A percentile compares a stretch with the other conserved stretches of the same genome.
Evolutionary conservation across 2,888 invertebrate species (phyloP).

Genomic region (Cheilosia vernalis): DNA sequence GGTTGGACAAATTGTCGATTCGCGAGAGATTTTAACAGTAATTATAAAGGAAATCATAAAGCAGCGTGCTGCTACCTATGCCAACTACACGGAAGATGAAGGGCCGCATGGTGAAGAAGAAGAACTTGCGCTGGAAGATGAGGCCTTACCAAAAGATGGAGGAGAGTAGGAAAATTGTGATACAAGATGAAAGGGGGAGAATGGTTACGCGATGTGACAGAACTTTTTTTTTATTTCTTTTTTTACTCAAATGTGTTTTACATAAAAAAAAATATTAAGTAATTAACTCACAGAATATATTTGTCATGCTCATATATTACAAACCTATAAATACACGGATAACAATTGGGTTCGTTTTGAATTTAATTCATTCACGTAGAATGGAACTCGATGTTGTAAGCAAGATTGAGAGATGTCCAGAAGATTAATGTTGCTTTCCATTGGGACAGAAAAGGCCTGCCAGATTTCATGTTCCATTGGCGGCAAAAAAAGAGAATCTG

Average conservation of each 20-base stretch:
- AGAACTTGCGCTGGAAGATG: constrained; percentile 49
- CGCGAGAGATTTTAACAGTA: constrained; percentile 91
- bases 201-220: constrained; percentile 70
- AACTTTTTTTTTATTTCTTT: constrained; percentile 65
- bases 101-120: constrained; percentile 50
- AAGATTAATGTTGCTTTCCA: too few species aligned
- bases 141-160: constrained; percentile 14
- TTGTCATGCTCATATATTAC: constrained; percentile 66
- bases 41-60: constrained; percentile 91
- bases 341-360: constrained; percentile 1
- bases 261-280: constrained; percentile 36
- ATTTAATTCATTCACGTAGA: constrained; percentile 4
- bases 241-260: constrained; percentile 59
- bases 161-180: constrained; percentile 49
- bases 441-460: too few species aligned
- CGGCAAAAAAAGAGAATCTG: too few species aligned
- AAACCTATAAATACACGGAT: constrained; percentile 51
- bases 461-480: too few species aligned
- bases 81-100: constrained; percentile 78
- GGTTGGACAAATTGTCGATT: constrained; percentile 91
- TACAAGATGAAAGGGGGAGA: constrained; percentile 60
- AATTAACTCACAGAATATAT: constrained; percentile 58
- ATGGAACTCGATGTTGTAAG: background rate
- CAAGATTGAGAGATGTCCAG: too few species aligned
- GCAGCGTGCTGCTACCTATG: constrained; percentile 86